These are phyloP conservation scores for Trachelipus rathkii DNA, from an alignment of 1,140 invertebrate genomes.

Conservation along the genomic window DNA sequence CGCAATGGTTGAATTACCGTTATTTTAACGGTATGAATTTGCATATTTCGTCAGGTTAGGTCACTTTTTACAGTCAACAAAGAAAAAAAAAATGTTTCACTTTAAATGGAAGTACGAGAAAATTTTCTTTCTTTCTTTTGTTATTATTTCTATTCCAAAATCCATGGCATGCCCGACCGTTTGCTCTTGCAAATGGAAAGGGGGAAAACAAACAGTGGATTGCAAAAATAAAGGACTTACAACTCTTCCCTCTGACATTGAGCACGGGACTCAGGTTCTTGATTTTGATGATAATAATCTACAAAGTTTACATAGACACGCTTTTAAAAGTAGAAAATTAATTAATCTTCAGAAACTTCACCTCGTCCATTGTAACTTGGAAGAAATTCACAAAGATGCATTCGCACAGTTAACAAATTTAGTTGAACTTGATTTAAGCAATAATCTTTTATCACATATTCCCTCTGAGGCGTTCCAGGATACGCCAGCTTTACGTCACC, in stretches of 20 bases:
- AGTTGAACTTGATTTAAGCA: conserved; percentile 79
- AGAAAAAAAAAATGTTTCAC: background rate
- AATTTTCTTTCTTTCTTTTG: background rate
- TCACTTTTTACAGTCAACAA: too few species aligned
- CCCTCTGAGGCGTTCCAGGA: conserved; percentile 70
- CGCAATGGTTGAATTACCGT: too few species aligned
- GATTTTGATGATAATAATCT: conserved; percentile 80
- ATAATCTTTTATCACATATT: conserved; percentile 70
- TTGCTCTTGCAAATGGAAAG: conserved; percentile 87
- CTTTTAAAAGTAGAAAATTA: conserved; percentile 69
- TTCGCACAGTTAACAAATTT: conserved; percentile 79
- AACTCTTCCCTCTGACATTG: conserved; percentile 72
- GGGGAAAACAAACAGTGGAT: conserved; percentile 81
- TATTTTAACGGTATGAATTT: too few species aligned
- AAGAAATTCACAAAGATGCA: conserved; percentile 68
- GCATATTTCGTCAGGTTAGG: too few species aligned
- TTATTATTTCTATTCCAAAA: background rate
- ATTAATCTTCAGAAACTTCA: conserved; percentile 82
- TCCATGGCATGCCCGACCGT: conserved; percentile 60
- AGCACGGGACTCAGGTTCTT: conserved; percentile 79
- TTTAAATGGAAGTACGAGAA: background rate
- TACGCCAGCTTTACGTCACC: conserved; percentile 66
- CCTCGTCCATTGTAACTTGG: conserved; percentile 68
- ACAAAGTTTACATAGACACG: conserved; percentile 66
- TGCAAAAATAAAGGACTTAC: conserved; percentile 70